phyloP scores from a whole-genome alignment of 2,797 vertebrate genomes.

The Odontamblyopus lacepedii region DNA sequence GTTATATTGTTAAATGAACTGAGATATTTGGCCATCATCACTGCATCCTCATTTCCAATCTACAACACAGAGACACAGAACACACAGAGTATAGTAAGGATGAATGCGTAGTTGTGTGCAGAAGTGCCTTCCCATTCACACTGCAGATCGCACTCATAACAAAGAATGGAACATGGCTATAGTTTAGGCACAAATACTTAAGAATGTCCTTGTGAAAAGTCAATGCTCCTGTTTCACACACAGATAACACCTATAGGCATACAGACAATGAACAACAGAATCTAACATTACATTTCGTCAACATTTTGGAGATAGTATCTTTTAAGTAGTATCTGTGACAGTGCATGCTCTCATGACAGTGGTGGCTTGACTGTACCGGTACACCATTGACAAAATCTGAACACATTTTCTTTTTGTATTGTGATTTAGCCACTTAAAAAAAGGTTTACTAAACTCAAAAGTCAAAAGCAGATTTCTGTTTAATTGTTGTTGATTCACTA shows the following conservation, averaged over 20 bases:
- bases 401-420: conserved; percentile 59
- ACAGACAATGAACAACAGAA: conserved; percentile 82
- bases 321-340: conserved; percentile 83
- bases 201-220: conserved; percentile 81
- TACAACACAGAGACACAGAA: conserved; percentile 75
- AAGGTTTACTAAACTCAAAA: conserved; percentile 34
- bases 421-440: conserved; percentile 67
- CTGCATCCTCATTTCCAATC: conserved; percentile 64
- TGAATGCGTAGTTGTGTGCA: conserved; percentile 81
- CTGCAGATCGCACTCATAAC: conserved; percentile 67
- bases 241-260: conserved; percentile 77
- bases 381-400: conserved; percentile 73
- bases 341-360: conserved; percentile 85
- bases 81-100: conserved; percentile 75
- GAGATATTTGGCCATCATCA: conserved; percentile 76
- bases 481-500: conserved; percentile 31
- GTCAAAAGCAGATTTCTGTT: conserved; percentile 4
- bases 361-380: conserved; percentile 72
- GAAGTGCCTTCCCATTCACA: conserved; percentile 64
- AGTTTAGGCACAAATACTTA: conserved; percentile 91
- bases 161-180: conserved; percentile 81
- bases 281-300: conserved; percentile 87
- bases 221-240: conserved; percentile 77
- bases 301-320: conserved; percentile 79
- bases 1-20: conserved; percentile 59